Base-by-base conservation (phyloP, 2,797 vertebrate genomes). In the Acipenser transmontanus region DNA sequence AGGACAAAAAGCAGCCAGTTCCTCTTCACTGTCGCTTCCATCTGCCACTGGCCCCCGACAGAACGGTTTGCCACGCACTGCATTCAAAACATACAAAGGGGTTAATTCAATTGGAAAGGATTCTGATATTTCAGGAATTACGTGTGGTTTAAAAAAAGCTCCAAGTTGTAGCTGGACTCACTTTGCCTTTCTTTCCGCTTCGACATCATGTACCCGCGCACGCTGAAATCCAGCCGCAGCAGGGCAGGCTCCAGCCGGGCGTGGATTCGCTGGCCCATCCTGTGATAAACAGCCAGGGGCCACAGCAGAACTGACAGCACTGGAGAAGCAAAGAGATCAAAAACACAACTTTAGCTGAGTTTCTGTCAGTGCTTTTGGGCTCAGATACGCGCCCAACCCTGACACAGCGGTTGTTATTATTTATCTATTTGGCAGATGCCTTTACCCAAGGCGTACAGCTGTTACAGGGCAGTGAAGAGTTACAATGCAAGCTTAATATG, bases 1-100 rank as follows among this genome's bases (percentile, higher is more conserved):
- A 68, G 97, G 97, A 70, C 97, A 99, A 86, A 99, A 98, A 0
- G 95, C 95, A 17, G 96, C 95, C 49, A 99, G 84, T 76, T 99
- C 97, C 77, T 98, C 97, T 75, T 99, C 97, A 0, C 97, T 99
- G 83, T 99, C 97, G 49, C 92, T 96, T 69, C 72, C 89, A 10
- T 92, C 88, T 0, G 84, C 89, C 0, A 73, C 74, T 47, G 71
- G 72, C 20, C 86, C 84, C 11, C 82, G 84, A 6, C 69, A 79
- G 0, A 93, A 77, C 48, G 91, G 80, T 75, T 78, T 83, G 17
- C 80, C 17, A 17, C 17, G 89, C 78, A 94, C 96, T 98, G 76
- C 66, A 78, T 69, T 66, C 69, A 34, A 4, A 34, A 34, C 34
- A 34, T 4, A 34, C 34, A 34, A 34, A 34, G 34, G 34, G 34